Base-by-base conservation (phyloP, 2,888 invertebrate species). In the Lasius fuliginosus region DNA sequence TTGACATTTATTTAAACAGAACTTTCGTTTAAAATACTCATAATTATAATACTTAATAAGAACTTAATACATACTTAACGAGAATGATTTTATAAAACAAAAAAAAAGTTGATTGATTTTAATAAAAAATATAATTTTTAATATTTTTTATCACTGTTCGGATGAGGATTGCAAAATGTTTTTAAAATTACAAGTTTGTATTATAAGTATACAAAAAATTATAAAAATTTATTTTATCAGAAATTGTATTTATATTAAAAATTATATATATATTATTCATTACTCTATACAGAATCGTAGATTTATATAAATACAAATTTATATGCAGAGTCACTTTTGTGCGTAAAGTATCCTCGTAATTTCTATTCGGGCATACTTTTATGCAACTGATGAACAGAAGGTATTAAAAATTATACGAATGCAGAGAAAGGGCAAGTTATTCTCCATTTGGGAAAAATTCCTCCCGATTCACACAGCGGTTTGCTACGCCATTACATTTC, bases 351-450 rank as follows among this genome's bases (percentile, higher is more conserved):
- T 67, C 3, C 49, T 56, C 12, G 53, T 15, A 11, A 67, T 77
- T 67, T 77, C 15, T 36, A 76, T 27, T 11, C 18, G 6, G 5
- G 11, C 9, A 40, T 33, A 18, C 18, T 40, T 79, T 18, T 36
- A 18, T 60, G 0, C 46, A n/a, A 60, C 18, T 15, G n/a, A 77
- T n/a, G 58, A 77, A 3, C 53, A 15, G 9, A 46, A 60, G 33
- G n/a, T 60, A 58, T 42, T 77, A 6, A 79, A 79, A 79, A 12
- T 5, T 79, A 33, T 33, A 79, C 23, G n/a, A 69, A 58, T 18
- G 23, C 18, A 69, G n/a, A 30, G 3, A 9, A 23, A 58, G 12
- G 12, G 15, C 58, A 33, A 77, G 58, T n/a, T 23, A 53, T 56
- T 27, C 6, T 49, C 11, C 5, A 15, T 30, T 42, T 5, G 23